Percentiles rank a stretch among this genome's conserved stretches.
Evolutionary conservation across 2,888 invertebrate genomes (phyloP).

Genomic region (Drosophila seclusa): DNA sequence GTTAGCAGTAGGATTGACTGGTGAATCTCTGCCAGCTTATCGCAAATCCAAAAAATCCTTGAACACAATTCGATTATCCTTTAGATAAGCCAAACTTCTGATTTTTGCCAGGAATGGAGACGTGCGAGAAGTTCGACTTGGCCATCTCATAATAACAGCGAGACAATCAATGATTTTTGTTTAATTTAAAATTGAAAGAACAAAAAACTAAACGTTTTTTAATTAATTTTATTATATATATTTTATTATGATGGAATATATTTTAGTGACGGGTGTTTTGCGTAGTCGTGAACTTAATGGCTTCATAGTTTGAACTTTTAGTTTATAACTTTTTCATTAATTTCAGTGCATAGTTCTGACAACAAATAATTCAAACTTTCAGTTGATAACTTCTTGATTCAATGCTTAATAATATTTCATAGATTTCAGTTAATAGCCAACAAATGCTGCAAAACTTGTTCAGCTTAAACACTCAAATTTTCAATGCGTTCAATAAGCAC

Average conservation of each 20-base stretch:
- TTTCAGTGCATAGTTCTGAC: not conserved
- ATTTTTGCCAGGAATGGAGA: no score
- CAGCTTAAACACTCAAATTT: conserved; percentile 3
- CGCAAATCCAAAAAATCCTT: not conserved
- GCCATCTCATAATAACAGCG: not conserved
- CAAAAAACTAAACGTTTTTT: no score
- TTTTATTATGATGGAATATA: not conserved
- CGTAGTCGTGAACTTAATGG: not conserved
- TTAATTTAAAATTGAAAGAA: not conserved
- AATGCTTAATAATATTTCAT: not conserved
- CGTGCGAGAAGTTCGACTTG: no score
- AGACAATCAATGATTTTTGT: not conserved
- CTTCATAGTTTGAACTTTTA: not conserved
- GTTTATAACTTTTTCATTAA: not conserved
- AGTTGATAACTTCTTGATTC: not conserved
- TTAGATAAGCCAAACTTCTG: no score
- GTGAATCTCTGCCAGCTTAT: not conserved
- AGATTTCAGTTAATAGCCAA: not conserved
- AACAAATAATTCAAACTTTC: not conserved
- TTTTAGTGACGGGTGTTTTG: no score
- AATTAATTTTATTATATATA: not conserved
- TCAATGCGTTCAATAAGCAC: conserved; percentile 64
- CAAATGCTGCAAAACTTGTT: not conserved
- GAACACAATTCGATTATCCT: not conserved
- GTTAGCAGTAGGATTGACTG: not conserved